Conservation (phyloP, 2,113 vertebrate genomes). For the Meriones unguiculatus region DNA sequence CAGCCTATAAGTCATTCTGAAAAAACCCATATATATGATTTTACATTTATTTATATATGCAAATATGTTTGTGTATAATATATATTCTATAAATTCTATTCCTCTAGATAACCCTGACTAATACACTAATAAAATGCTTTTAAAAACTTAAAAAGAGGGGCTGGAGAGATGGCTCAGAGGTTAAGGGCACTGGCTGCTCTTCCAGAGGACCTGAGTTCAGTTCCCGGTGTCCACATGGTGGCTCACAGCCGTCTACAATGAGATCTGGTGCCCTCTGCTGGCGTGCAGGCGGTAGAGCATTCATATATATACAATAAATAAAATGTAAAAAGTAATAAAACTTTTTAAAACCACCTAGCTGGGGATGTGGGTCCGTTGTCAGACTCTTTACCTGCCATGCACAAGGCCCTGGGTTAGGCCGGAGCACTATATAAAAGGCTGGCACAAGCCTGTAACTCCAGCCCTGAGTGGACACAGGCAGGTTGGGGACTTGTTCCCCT, state of each 20-base stretch:
- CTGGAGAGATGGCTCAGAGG: too few species aligned
- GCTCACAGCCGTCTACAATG: too few species aligned
- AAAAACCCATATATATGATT: not conserved
- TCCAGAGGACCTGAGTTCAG: too few species aligned
- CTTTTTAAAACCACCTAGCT: not conserved
- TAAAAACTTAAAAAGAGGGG: not conserved
- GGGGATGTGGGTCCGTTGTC: not conserved
- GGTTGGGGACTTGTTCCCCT: not conserved
- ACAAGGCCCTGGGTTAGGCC: not conserved
- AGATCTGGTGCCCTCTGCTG: too few species aligned
- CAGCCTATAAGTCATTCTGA: not conserved
- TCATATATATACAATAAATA: too few species aligned
- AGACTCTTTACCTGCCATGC: not conserved
- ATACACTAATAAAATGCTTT: not conserved
- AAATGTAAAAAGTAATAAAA: too few species aligned
- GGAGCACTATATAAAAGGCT: not conserved
- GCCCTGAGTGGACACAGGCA: not conserved
- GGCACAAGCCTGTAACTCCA: not conserved
- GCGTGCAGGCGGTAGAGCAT: too few species aligned
- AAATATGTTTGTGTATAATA: not conserved
- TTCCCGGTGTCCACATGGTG: too few species aligned
- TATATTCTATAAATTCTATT: not conserved
- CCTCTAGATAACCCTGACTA: not conserved
- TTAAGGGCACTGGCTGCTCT: too few species aligned
- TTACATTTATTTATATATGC: not conserved